Evolutionary conservation across 2,888 invertebrate species (phyloP).

Genomic region (Homarus gammarus): DNA sequence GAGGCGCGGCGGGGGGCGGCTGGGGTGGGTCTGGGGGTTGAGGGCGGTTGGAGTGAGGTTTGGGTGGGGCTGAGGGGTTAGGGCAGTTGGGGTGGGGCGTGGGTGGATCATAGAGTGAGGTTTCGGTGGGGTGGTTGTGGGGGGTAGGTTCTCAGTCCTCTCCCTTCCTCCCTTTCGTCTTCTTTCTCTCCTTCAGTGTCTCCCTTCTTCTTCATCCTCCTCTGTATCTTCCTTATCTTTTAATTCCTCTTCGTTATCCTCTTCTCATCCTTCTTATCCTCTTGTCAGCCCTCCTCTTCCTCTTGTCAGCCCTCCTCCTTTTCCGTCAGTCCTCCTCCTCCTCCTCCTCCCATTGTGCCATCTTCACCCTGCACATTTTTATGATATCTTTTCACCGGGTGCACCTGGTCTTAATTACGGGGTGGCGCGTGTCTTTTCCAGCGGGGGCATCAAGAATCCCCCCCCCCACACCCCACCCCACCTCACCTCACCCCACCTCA

Average conservation of each 20-base stretch:
- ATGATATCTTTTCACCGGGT: conserved; percentile 27
- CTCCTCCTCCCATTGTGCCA: background rate
- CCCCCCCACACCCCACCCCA: background rate
- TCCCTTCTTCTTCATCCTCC: background rate
- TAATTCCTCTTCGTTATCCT: background rate
- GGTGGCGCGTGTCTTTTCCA: conserved; percentile 27
- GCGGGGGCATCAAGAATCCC: background rate
- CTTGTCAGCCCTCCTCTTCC: background rate
- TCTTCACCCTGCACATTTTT: conserved; percentile 27
- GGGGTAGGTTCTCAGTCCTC: background rate
- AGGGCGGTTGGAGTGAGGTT: background rate
- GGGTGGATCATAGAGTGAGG: background rate
- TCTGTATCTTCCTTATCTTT: background rate
- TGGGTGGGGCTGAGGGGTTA: background rate
- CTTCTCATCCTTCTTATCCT: background rate
- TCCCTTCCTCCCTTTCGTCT: background rate
- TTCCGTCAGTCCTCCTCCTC: background rate
- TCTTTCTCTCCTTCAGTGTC: conserved; percentile 15
- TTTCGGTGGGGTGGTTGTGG: background rate
- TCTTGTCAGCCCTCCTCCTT: background rate
- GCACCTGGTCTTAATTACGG: conserved; percentile 36
- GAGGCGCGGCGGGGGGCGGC: conserved; percentile 15
- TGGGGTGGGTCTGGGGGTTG: background rate
- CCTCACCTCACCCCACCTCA: background rate
- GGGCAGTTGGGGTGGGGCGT: background rate